These are phyloP conservation scores for Corydoras sp. DNA, from an alignment of 2,113 vertebrate genomes.

Conservation along the genomic window DNA sequence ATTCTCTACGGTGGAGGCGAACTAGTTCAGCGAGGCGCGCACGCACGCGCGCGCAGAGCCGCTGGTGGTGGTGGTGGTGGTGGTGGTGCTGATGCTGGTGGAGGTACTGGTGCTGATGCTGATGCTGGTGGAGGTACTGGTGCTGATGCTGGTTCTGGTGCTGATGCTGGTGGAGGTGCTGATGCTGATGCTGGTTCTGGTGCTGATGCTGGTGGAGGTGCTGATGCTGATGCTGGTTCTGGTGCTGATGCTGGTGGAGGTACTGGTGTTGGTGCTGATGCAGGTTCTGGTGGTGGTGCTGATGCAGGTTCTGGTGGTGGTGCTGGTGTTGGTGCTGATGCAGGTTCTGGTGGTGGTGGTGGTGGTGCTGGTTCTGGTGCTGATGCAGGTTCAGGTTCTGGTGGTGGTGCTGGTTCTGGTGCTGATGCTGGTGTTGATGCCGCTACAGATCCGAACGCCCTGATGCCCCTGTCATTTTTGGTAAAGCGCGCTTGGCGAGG, in stretches of 20 bases:
- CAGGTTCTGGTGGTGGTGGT: background rate
- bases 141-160: no score
- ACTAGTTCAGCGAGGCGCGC: constrained; percentile 32
- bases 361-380: no score
- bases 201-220: no score
- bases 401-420: no score
- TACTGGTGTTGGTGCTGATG: background rate
- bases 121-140: no score
- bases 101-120: background rate
- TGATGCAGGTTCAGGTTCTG: no score
- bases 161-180: background rate
- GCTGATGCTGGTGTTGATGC: background rate
- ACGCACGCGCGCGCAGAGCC: background rate
- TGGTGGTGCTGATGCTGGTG: no score
- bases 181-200: background rate
- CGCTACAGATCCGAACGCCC: constrained; percentile 11
- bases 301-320: no score
- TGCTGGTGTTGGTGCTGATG: no score
- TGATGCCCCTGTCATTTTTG: background rate
- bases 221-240: no score
- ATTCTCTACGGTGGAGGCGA: constrained; percentile 27
- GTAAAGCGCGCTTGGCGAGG: background rate
- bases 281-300: background rate
- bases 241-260: background rate
- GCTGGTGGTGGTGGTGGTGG: no score